Base-by-base conservation (phyloP, 2,888 invertebrate species). In the Cinara cedri region DNA sequence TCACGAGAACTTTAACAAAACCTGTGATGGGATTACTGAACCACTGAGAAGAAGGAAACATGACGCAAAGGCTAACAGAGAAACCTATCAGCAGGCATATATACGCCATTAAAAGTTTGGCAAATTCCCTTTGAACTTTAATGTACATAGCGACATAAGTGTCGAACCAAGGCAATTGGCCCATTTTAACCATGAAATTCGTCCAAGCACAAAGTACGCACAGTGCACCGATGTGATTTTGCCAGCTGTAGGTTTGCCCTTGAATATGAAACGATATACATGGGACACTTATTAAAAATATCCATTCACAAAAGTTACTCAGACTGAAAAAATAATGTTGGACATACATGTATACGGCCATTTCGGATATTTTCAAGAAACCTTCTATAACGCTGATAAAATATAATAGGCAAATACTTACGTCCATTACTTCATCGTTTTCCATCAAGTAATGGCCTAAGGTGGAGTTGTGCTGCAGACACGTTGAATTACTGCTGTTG, bases 81-180 rank as follows among this genome's bases (percentile, higher is more conserved):
- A 95, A 95, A 0, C 94, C 94, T 46, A 95, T 91, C 44, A 95
- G 86, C 82, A 95, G 89, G 84, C 94, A 94, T 0, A 93, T 92
- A 85, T 94, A 95, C 0, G 94, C 94, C 87, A 94, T 88, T 71
- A 95, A 88, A 16, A 95, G 87, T 85, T 94, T 93, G 9, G 93
- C 93, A 83, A 95, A 94, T 87, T 95, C 94, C 72, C 92, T 93
- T 85, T 93, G 93, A 0, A 94, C 94, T 85, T 93, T 91, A 1
- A 93, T 94, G 83, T 94, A 94, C 95, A 95, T 95, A 0, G 95
- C 94, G 4, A 95, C 94, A 84, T 95, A 95, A 0, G 94, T 92
- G 24, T 95, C 95, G 84, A 95, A 93, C 68, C 94, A 90, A 0
- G 95, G 95, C 54, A 95, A 87, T 84, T 95, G 93, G 0, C 95